Evolutionary conservation across 2,113 vertebrate genomes (phyloP).

Genomic region (Gymnorhina tibicen): DNA sequence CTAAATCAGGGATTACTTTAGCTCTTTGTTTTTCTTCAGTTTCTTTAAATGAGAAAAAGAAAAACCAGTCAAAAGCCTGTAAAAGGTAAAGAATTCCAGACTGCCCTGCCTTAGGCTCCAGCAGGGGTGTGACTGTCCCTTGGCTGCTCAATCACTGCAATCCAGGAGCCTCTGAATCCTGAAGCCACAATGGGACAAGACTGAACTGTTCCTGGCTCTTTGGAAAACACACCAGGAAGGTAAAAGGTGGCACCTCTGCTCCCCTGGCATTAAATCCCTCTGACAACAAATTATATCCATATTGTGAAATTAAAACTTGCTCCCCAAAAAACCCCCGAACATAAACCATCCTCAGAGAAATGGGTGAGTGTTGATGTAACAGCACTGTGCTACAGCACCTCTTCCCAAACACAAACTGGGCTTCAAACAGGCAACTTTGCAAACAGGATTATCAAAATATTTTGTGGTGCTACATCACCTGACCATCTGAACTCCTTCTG

Average conservation of each 20-base stretch:
- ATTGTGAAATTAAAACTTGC: neutral
- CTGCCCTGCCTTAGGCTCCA: neutral
- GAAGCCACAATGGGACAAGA: neutral
- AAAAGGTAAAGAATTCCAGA: neutral
- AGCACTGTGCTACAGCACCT: neutral
- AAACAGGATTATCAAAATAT: neutral
- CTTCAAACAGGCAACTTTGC: neutral
- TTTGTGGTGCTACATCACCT: neutral
- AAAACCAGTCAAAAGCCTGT: neutral
- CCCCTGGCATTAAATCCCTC: neutral
- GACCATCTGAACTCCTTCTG: neutral
- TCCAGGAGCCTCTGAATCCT: neutral
- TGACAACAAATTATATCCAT: neutral
- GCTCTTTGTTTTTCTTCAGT: neutral
- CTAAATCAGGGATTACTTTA: neutral
- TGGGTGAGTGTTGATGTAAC: accelerated
- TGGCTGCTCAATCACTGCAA: neutral
- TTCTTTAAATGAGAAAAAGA: neutral
- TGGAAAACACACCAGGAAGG: neutral
- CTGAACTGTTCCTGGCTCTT: neutral
- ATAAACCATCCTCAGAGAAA: neutral
- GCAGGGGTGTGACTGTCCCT: neutral
- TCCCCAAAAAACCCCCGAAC: accelerated
- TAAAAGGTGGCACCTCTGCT: neutral
- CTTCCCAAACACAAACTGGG: neutral